phyloP scores from a whole-genome alignment of 1,140 invertebrate species.

The Heliconius melpomene region DNA sequence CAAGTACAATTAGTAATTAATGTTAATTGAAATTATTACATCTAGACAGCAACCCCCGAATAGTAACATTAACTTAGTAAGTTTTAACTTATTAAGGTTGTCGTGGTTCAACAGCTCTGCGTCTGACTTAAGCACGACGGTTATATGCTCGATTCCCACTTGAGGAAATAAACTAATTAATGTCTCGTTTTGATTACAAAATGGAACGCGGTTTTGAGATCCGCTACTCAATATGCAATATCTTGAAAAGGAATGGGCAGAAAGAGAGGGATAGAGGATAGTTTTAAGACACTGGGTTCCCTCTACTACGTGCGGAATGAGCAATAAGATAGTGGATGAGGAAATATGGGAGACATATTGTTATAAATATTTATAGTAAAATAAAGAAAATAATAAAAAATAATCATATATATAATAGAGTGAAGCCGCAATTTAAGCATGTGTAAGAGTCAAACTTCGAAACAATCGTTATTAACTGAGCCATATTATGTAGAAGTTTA shows the following conservation, averaged over 20 bases:
- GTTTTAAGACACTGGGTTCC: neutral
- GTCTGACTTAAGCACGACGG: neutral
- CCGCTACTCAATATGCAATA: neutral
- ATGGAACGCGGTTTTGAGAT: neutral
- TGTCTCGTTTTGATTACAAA: no score
- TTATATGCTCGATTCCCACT: neutral
- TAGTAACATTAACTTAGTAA: no score
- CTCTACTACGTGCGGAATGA: neutral
- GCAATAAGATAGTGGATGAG: neutral
- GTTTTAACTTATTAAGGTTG: no score
- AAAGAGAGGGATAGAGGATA: neutral
- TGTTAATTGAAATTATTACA: no score
- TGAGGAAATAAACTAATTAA: no score
- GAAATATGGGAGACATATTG: neutral
- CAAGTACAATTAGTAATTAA: no score
- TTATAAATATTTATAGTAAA: neutral
- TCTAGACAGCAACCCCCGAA: no score
- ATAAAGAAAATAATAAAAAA: neutral
- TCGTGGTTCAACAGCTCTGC: neutral
- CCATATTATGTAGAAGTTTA: neutral
- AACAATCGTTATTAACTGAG: constrained; percentile 5
- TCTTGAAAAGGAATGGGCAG: neutral
- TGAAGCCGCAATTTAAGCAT: neutral
- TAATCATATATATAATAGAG: neutral
- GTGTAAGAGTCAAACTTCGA: constrained; percentile 2